A percentile compares a stretch with the other conserved stretches of the same genome.
phyloP scores from a whole-genome alignment of 92 coral and sea anemone species.

The Muricea muricata region DNA sequence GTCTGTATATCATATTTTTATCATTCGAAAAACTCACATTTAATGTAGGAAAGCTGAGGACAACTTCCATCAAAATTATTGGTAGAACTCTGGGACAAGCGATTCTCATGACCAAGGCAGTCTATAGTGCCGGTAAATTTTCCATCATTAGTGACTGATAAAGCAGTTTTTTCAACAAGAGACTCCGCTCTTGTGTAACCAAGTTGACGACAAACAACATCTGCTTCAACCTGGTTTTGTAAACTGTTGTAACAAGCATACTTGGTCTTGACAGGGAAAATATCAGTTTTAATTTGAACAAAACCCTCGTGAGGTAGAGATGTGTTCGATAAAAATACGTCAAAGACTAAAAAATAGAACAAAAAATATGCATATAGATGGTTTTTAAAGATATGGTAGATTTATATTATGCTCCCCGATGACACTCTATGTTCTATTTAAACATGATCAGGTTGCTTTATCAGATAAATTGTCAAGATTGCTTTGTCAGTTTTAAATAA shows the following conservation, averaged over 20 bases:
- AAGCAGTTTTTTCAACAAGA: not conserved
- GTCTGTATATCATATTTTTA: not conserved
- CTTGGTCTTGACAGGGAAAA: not conserved
- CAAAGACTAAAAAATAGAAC: not conserved
- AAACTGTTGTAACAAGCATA: not conserved
- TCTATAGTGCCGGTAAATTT: not conserved
- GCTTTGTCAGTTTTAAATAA: too few species aligned
- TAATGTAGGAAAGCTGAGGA: not conserved
- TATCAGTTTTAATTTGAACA: not conserved
- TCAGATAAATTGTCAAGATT: too few species aligned
- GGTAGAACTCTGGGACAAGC: not conserved
- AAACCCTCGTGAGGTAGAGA: slow-evolving; percentile 5
- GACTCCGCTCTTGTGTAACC: not conserved
- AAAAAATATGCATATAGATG: too few species aligned
- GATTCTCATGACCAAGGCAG: not conserved
- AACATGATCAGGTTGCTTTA: too few species aligned
- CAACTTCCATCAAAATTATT: not conserved
- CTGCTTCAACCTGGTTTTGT: not conserved
- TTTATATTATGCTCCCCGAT: too few species aligned
- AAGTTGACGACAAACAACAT: not conserved
- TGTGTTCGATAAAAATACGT: too few species aligned
- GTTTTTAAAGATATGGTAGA: too few species aligned
- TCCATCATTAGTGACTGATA: not conserved
- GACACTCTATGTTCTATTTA: too few species aligned
- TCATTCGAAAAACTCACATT: not conserved